Base-by-base conservation (phyloP, 2,888 invertebrate genomes). In the Plebejus argus region DNA sequence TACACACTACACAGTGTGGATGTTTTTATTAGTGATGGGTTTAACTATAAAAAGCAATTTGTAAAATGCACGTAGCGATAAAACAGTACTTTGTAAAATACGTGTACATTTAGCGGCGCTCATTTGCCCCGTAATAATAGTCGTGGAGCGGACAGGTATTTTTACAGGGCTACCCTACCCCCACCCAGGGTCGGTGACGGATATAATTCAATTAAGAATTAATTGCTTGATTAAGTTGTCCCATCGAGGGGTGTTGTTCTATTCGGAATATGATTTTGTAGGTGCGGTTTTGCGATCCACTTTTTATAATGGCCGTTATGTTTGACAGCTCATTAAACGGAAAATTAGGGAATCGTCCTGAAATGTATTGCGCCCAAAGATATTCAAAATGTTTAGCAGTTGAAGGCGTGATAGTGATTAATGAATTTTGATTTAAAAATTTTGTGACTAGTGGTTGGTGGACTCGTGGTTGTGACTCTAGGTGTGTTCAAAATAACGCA, bases 141-240 rank as follows among this genome's bases (percentile, higher is more conserved):
- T 78, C 78, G 79, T 80, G 77, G 78, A 76, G 78, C 78, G 76
- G 79, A 79, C 82, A 83, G 83, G 82, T 82, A 82, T 82, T 81
- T 80, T 83, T 78, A 81, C 81, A 79, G 78, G 76, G 81, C 80
- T 79, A 81, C 79, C 83, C 66, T 28, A 77, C 78, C 81, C 81
- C 81, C 83, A 82, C 83, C 85, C 84, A 78, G 84, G 81, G 81
- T 85, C 87, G 86, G 88, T 91, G 93, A 92, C 88, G 90, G 90
- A 88, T 91, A 89, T 92, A 91, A 93, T 92, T 89, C 90, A 91
- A 92, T 93, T 92, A 93, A 89, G 87, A 88, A 87, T 90, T 92
- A 93, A 93, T 93, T 92, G 92, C 86, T 87, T 90, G 90, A 93
- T 94, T 90, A 93, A 93, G 92, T 91, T 89, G 89, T 86, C 86